These are phyloP conservation scores for Morphnarchus princeps DNA, from an alignment of 2,113 vertebrate species.

Conservation along the genomic window DNA sequence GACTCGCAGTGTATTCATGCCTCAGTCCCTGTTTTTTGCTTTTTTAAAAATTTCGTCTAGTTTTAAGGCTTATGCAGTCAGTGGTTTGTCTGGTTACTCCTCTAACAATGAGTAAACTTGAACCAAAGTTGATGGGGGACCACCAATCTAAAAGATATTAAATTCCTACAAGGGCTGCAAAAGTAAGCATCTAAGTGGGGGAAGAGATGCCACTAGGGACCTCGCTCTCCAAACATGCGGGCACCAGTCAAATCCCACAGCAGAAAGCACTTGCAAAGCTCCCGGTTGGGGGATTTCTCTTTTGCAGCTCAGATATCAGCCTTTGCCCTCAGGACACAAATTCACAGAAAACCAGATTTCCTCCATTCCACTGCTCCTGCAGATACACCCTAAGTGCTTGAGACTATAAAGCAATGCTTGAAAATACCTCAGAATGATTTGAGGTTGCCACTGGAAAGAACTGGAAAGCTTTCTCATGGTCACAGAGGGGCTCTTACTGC, in stretches of 20 bases:
- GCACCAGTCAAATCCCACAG: background rate
- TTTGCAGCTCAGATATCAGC: background rate
- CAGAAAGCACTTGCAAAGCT: background rate
- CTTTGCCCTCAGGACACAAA: background rate
- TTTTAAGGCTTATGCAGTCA: background rate
- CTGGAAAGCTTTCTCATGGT: background rate
- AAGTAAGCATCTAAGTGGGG: background rate
- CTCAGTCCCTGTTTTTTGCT: background rate
- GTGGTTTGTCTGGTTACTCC: background rate
- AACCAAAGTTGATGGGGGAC: background rate
- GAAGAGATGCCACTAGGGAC: background rate
- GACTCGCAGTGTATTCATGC: background rate
- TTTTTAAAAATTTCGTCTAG: background rate
- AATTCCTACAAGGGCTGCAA: background rate
- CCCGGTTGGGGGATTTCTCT: background rate
- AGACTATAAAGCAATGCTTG: background rate
- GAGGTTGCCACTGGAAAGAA: background rate
- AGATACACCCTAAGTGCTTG: background rate
- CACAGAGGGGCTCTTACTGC: background rate
- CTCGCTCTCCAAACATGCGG: fast-evolving
- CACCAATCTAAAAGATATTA: background rate
- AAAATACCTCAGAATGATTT: background rate
- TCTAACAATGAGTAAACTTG: background rate
- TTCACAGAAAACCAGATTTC: background rate
- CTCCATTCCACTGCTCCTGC: background rate